Base-by-base conservation (phyloP, 1,140 invertebrate genomes). In the Paramacrobiotus metropolitanus region DNA sequence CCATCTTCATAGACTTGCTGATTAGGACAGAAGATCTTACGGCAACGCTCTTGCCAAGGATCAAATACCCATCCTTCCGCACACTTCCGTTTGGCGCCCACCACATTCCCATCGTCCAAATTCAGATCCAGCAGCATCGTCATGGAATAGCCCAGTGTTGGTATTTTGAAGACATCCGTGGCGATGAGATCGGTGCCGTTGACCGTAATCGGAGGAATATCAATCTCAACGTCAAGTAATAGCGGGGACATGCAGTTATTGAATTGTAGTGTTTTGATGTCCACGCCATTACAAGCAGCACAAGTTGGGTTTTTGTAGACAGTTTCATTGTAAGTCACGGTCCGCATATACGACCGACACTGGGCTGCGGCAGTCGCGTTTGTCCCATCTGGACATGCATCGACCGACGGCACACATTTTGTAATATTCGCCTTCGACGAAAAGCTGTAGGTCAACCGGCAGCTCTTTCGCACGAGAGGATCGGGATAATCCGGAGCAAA, bases 41-140 rank as follows among this genome's bases (percentile, higher is more conserved):
- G 48, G 48, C 48, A 55, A 24, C 15, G 48, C 15, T 55, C 24
- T 24, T 15, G 15, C 48, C 48, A 55, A 9, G 48, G 48, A 28
- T 55, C 48, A 24, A 55, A 55, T 4, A 55, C 48, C 48, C 28
- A 24, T 55, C 48, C 48, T 15, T 55, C 48, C 15, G 48, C 15
- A 24, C 48, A 55, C 15, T 28, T 15, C 48, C 24, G 15, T 24
- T 15, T 15, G 4, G 48, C 28, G 4, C 48, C 48, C 4, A 55
- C 48, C 15, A 28, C 24, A 24, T 55, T 55, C 4, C 48, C 48
- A 24, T 55, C 24, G 48, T 55, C 48, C 4, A 55, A 24, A 24
- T 55, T 55, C 48, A 55, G 28, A 24, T 55, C 48, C 48, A 55
- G 48, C 15, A 55, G 28, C 4, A 55, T 55, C 15, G 48, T 55